phyloP scores from a whole-genome alignment of 2,113 vertebrate species.

The Castor canadensis region DNA sequence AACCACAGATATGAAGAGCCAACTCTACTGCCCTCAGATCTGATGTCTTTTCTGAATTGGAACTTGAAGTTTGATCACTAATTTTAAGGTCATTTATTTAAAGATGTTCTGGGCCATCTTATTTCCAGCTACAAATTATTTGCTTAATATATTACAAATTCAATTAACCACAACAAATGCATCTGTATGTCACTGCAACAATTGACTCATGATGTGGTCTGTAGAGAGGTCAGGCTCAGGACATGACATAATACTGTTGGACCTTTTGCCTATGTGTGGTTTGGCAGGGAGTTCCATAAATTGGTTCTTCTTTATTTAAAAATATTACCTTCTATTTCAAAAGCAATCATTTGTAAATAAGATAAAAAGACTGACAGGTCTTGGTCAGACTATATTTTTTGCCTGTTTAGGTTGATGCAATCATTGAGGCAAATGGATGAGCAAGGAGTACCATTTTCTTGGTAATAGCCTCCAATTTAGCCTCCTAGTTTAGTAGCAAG shows the following conservation, averaged over 20 bases:
- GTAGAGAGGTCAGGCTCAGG: neutral
- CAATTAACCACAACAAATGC: neutral
- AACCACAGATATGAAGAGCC: neutral
- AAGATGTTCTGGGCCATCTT: neutral
- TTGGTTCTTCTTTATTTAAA: neutral
- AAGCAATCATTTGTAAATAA: neutral
- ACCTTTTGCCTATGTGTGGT: neutral
- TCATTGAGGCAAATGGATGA: neutral
- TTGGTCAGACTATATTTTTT: neutral
- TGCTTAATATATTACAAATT: neutral
- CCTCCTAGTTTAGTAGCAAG: neutral
- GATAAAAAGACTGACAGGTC: neutral
- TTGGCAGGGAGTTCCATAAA: neutral
- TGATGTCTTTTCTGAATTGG: neutral
- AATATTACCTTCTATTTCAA: neutral
- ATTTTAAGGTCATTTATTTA: constrained; percentile 32
- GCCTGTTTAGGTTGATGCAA: neutral
- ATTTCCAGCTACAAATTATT: constrained; percentile 15
- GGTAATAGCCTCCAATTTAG: neutral
- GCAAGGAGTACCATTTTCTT: neutral
- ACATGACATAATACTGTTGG: neutral
- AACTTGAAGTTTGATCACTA: neutral
- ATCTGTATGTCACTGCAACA: neutral
- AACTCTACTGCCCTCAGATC: neutral
- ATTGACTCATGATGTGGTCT: neutral